Evolutionary conservation across 2,888 invertebrate genomes (phyloP).

Genomic region (Criorhina ranunculi): DNA sequence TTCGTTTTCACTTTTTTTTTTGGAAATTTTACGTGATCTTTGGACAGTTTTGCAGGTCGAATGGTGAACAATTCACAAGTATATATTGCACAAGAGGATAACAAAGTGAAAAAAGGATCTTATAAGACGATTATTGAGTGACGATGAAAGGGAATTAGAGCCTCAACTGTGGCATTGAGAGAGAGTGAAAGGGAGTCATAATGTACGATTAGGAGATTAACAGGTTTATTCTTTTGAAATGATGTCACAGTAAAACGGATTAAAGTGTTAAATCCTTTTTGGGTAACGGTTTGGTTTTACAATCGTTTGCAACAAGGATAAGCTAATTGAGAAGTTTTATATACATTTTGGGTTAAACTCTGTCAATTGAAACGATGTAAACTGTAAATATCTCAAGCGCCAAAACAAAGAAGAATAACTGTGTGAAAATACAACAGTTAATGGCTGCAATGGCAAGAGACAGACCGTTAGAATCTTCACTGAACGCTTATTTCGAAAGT

Average conservation of each 20-base stretch:
- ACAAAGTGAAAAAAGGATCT: conserved; percentile 53
- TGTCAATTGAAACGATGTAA: too few species aligned
- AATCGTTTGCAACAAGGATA: too few species aligned
- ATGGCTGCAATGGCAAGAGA: too few species aligned
- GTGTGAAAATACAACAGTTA: too few species aligned
- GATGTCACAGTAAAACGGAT: conserved; percentile 48
- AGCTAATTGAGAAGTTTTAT: too few species aligned
- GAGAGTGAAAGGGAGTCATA: conserved; percentile 42
- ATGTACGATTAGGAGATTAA: conserved; percentile 57
- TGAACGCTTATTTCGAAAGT: too few species aligned
- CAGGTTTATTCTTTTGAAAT: conserved; percentile 43
- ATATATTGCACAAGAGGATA: conserved; percentile 53
- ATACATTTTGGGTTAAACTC: too few species aligned
- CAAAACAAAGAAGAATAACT: too few species aligned
- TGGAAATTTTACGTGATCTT: conserved; percentile 29
- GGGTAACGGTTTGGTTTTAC: not conserved
- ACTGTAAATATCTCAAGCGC: too few species aligned
- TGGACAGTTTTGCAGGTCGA: conserved; percentile 57
- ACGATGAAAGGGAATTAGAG: conserved; percentile 38
- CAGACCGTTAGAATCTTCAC: too few species aligned
- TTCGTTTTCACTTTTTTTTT: conserved; percentile 34
- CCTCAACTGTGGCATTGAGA: not conserved
- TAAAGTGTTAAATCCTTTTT: conserved; percentile 52
- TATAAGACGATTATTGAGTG: conserved; percentile 68
- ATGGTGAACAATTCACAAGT: conserved; percentile 47